Base-by-base conservation (phyloP, 1,140 invertebrate species). In the Lepidurus packardi region DNA sequence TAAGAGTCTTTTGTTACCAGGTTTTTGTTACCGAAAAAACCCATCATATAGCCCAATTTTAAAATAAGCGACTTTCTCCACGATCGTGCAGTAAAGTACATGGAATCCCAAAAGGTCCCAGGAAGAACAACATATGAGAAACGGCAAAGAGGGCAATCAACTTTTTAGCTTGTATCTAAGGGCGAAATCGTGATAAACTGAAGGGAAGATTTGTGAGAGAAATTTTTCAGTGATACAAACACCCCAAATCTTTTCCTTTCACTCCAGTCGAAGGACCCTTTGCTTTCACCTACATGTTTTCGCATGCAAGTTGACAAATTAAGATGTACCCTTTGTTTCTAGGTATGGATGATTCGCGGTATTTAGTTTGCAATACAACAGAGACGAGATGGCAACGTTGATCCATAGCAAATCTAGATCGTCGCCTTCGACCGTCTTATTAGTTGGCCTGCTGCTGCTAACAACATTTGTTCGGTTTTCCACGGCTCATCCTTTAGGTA, bases 331-430 rank as follows among this genome's bases (percentile, higher is more conserved):
- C 21, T 65, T 65, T 65, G 2, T 65, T 16, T 21, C 13, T 21
- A 65, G 53, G 53, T 65, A 65, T 65, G 53, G 53, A 65, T 65
- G 53, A 16, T 65, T 65, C 16, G 53, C 53, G 6, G 53, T n/a
- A 65, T 65, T 65, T 65, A 65, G 16, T 21, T 34, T 9, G 16
- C 53, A 65, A 21, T 7, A n/a, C 9, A 65, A 65, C 53, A 21
- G 21, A 65, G 16, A n/a, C 53, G 21, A 65, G 53, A 65, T 65
- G 53, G 53, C 16, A 21, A 16, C 53, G 53, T 65, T 16, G 53
- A 65, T n/a, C 53, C 16, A n/a, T 21, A 65, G 53, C 53, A 65
- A 65, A n/a, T 65, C 53, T 21, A 65, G 53, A 65, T n/a, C 53
- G 8, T 65, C 21, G 53, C 53, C 13, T 65, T 65, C 21, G 53